Evolutionary conservation across 2,888 invertebrate species (phyloP).

Genomic region (Macaria liturata): DNA sequence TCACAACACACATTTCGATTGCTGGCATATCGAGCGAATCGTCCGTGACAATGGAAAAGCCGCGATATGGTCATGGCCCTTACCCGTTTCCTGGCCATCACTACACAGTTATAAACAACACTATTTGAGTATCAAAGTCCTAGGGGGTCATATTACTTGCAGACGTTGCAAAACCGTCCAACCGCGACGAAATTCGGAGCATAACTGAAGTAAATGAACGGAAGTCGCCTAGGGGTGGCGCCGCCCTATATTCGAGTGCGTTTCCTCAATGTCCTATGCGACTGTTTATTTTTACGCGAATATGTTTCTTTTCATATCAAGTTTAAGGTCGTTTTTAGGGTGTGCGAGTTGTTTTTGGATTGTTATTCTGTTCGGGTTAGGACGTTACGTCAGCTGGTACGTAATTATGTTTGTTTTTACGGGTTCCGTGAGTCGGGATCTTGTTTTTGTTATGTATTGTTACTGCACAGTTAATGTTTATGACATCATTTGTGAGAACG

Average conservation of each 20-base stretch:
- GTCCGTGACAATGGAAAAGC: constrained; percentile 32
- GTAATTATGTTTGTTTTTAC: constrained; percentile 32
- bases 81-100: constrained; percentile 78
- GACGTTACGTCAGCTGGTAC: constrained; percentile 36
- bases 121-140: background rate
- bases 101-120: constrained; percentile 30
- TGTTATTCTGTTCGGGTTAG: constrained; percentile 32
- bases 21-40: constrained; percentile 26
- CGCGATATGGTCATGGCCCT: constrained; percentile 44
- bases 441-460: constrained; percentile 23
- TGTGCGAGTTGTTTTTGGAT: constrained; percentile 15
- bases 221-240: constrained; percentile 51
- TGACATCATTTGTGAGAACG: constrained; percentile 13
- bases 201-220: constrained; percentile 63
- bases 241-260: constrained; percentile 59
- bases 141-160: constrained; percentile 20
- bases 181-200: constrained; percentile 45
- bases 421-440: constrained; percentile 22
- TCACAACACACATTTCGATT: constrained; percentile 29
- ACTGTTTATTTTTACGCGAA: constrained; percentile 34
- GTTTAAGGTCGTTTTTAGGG: constrained; percentile 31
- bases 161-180: constrained; percentile 41
- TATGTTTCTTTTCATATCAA: constrained; percentile 31
- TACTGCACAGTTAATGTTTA: constrained; percentile 16
- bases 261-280: constrained; percentile 48